Percentiles rank a stretch among this genome's conserved stretches.
These are phyloP conservation scores for Cepaea hortensis DNA, from an alignment of 2,888 invertebrate species.

Conservation along the genomic window DNA sequence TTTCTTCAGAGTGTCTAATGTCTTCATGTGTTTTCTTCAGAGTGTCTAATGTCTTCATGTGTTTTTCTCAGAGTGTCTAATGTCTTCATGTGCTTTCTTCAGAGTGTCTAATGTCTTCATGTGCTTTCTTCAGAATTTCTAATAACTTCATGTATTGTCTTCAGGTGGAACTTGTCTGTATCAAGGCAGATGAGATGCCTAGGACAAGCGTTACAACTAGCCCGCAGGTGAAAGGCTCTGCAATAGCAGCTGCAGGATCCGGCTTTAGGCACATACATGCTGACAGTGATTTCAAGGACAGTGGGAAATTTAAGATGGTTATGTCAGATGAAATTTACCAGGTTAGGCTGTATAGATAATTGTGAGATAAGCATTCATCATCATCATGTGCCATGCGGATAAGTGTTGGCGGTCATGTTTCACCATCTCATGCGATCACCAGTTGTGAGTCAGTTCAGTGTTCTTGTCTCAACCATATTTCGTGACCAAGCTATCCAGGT, in stretches of 20 bases:
- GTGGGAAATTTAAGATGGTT: conserved; percentile 79
- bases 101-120: no score
- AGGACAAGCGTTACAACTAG: conserved; percentile 50
- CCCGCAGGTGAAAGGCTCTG: conserved; percentile 51
- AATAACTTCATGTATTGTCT: not conserved
- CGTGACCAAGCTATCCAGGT: no score
- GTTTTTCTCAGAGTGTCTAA: no score
- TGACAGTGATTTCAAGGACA: conserved; percentile 31
- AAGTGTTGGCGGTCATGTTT: no score
- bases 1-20: no score
- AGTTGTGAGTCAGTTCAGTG: not conserved
- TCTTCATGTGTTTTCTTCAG: no score
- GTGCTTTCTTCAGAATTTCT: no score
- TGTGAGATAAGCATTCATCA: not conserved
- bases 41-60: no score
- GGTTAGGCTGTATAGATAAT: conserved; percentile 1
- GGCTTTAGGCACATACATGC: not conserved
- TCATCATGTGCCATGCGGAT: no score
- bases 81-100: no score
- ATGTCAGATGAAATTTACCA: conserved; percentile 85
- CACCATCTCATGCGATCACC: no score
- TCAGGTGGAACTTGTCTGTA: conserved; percentile 54
- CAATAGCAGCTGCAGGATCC: conserved; percentile 14
- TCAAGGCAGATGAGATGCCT: conserved; percentile 62
- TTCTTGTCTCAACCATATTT: not conserved